Percentiles rank a stretch among this genome's conserved stretches.
phyloP scores from a whole-genome alignment of 2,113 vertebrate genomes.

The Montifringilla adamsi region DNA sequence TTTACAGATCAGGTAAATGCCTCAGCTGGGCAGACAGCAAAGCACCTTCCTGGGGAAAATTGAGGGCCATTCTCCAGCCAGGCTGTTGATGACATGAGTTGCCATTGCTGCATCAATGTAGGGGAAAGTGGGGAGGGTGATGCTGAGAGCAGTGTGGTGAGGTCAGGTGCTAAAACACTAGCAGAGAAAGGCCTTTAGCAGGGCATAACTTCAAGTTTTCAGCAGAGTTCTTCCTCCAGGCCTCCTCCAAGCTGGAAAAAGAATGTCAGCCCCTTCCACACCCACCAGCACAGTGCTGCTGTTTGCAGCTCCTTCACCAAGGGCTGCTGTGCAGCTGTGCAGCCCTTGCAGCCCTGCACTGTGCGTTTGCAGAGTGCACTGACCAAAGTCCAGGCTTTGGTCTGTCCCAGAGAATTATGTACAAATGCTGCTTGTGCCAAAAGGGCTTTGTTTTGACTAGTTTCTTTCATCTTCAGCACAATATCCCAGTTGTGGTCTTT shows the following conservation, averaged over 20 bases:
- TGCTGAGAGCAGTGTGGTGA: not conserved
- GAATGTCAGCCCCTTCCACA: not conserved
- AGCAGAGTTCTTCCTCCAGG: not conserved
- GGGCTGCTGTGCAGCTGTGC: not conserved
- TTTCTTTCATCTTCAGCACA: not conserved
- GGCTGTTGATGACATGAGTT: too few species aligned
- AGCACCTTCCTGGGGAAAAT: not conserved
- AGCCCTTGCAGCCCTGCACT: not conserved
- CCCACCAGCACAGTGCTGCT: not conserved
- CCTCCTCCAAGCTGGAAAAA: not conserved
- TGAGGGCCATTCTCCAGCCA: not conserved
- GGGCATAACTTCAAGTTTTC: not conserved
- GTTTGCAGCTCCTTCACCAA: not conserved
- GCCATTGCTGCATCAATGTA: not conserved
- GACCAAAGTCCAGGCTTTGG: not conserved
- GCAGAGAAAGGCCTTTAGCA: not conserved
- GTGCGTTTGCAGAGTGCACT: not conserved
- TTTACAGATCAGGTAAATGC: not conserved
- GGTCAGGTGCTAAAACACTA: rapidly evolving
- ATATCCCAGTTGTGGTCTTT: not conserved
- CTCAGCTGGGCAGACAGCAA: not conserved
- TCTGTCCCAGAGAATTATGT: not conserved
- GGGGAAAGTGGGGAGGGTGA: not conserved
- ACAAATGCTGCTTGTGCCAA: not conserved
- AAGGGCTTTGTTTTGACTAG: not conserved